Evolutionary conservation across 2,888 invertebrate genomes (phyloP).

Genomic region (Bellardia bayeri): DNA sequence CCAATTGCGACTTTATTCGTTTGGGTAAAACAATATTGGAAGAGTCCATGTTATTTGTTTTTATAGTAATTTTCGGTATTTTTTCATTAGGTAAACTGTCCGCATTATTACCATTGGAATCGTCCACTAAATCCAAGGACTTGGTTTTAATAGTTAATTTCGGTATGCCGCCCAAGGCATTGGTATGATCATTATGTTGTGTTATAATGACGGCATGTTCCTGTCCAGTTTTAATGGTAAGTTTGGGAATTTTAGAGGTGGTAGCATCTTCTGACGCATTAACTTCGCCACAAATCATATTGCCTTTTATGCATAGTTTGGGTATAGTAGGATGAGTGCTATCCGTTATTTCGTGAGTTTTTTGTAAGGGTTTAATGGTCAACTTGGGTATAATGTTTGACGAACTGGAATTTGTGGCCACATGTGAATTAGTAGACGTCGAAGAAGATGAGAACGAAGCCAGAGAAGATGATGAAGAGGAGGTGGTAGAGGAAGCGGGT

Average conservation of each 20-base stretch:
- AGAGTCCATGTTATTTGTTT: constrained; percentile 76
- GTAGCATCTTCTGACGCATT: constrained; percentile 51
- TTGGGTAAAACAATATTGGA: constrained; percentile 73
- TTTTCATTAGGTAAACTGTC: constrained; percentile 77
- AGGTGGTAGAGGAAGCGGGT: constrained; percentile 77
- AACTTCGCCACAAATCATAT: constrained; percentile 71
- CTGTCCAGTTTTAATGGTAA: constrained; percentile 83
- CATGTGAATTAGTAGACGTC: constrained; percentile 82
- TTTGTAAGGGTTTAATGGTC: constrained; percentile 72
- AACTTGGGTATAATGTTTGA: constrained; percentile 67
- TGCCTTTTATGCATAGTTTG: constrained; percentile 83
- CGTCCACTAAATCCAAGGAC: constrained; percentile 79
- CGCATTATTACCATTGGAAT: constrained; percentile 71
- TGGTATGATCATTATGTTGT: constrained; percentile 77
- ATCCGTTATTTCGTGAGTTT: constrained; percentile 34
- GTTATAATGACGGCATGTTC: constrained; percentile 85
- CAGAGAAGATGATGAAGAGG: constrained; percentile 72
- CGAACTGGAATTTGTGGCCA: constrained; percentile 50
- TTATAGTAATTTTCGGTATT: constrained; percentile 84
- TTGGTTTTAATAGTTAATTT: constrained; percentile 83
- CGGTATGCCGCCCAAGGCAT: constrained; percentile 76
- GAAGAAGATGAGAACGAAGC: constrained; percentile 72
- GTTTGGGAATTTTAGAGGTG: constrained; percentile 82
- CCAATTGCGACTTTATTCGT: constrained; percentile 50
- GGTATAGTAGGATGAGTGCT: constrained; percentile 74